Evolutionary conservation across 2,113 vertebrate species (phyloP), one percentile per base, ranked within the genome.

Genomic region (Triplophysa siluroides): DNA sequence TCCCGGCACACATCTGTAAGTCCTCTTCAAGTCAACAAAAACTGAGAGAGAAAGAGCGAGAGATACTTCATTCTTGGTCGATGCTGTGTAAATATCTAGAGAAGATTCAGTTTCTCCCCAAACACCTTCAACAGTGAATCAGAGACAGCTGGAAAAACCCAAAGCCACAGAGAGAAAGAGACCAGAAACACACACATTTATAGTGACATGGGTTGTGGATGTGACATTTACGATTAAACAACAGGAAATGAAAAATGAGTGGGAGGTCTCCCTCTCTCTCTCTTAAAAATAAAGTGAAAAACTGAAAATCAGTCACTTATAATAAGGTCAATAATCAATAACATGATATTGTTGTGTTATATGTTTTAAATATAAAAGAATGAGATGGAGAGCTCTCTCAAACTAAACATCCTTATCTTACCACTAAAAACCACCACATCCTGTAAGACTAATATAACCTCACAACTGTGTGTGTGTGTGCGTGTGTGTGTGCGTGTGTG

Each of bases 61-160:
- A 47, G 50, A 71, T 12, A 52, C n/a, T 38, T 38, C 5, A 38
- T 38, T 38, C 33, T 38, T 38, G 33, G 33, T 38, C 6, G 3
- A 38, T 38, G 33, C 33, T 1, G 33, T 38, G 33, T 38, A 38
- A 38, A 38, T 38, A 6, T 7, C 43, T 24, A 45, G 43, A 11
- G 43, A 45, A 45, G 43, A 45, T 45, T 45, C 43, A 12, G 43
- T 45, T 45, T 45, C 43, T 45, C 43, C 43, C 43, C 43, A 45
- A 45, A 45, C 43, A 45, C 11, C 9, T 9, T 45, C 8, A 45
- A 45, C 11, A 45, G 43, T 45, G 43, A 45, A 45, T 45, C 43
- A 45, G 43, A 45, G 43, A 12, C 38, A 67, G 65, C 38, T 45
- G 65, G 65, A 67, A 67, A 67, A 67, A 67, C 65, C 65, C 65